Evolutionary conservation across 2,113 vertebrate genomes (phyloP).

Genomic region (Laticauda laticaudata): DNA sequence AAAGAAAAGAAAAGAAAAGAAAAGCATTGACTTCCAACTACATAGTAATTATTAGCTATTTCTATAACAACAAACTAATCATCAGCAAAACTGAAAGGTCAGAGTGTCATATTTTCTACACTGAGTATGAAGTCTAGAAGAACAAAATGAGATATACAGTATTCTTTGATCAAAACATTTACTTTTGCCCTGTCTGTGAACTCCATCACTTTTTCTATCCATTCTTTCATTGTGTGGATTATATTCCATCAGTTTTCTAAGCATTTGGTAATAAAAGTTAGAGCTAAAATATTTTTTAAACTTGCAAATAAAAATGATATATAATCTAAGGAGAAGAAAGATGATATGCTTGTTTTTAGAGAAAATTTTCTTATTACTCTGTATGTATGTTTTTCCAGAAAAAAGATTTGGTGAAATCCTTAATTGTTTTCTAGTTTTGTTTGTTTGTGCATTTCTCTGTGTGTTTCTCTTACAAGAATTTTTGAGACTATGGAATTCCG

Average conservation of each 20-base stretch:
- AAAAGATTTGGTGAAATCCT: not conserved
- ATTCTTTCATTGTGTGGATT: not conserved
- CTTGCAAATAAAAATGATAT: not conserved
- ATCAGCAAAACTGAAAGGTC: not conserved
- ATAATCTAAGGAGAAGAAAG: not conserved
- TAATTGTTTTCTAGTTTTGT: not conserved
- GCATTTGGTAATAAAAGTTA: not conserved
- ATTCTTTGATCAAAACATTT: not conserved
- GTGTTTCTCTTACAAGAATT: conserved; percentile 20
- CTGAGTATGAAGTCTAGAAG: not conserved
- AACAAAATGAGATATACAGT: not conserved
- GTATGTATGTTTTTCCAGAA: not conserved
- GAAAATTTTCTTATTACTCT: not conserved
- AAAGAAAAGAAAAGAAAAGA: not conserved
- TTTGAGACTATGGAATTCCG: not conserved
- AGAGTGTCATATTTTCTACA: not conserved
- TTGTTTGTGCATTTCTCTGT: not conserved
- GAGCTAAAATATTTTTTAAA: not conserved
- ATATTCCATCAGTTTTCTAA: not conserved
- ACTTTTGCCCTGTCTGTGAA: not conserved
- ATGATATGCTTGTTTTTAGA: not conserved
- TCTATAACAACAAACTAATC: not conserved
- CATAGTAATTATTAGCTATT: not conserved
- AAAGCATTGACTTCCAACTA: not conserved
- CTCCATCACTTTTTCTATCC: not conserved